Conservation (phyloP, 2,113 vertebrate genomes). For the Colius striatus region DNA sequence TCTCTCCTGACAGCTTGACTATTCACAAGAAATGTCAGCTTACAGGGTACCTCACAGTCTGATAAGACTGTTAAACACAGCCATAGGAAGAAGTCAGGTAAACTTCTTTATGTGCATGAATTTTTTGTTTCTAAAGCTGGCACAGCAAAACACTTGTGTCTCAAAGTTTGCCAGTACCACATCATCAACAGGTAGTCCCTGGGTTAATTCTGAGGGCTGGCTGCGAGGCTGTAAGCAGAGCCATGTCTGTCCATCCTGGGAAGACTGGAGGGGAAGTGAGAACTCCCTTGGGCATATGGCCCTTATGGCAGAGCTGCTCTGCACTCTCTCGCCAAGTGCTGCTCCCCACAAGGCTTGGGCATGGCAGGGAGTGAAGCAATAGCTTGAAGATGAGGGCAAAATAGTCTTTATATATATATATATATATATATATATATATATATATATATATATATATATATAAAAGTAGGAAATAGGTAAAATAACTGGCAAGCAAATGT, state of each 20-base stretch:
- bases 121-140: neutral
- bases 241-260: neutral
- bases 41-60: neutral
- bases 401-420: neutral
- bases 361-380: neutral
- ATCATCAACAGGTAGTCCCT: neutral
- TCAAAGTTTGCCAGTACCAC: neutral
- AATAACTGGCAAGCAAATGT: neutral
- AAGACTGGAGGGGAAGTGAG: neutral
- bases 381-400: neutral
- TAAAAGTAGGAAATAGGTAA: neutral
- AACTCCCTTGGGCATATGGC: accelerated
- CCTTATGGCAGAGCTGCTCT: neutral
- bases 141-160: neutral
- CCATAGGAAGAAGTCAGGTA: neutral
- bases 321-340: neutral
- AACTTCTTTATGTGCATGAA: neutral
- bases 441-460: neutral
- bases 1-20: neutral
- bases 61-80: neutral
- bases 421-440: neutral
- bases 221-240: neutral
- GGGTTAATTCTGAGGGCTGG: neutral
- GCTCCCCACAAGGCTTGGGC: neutral
- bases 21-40: neutral